A percentile compares a stretch with the other conserved stretches of the same genome.
Conservation (phyloP, 1,140 invertebrate genomes). For the Charaxes varanes region DNA sequence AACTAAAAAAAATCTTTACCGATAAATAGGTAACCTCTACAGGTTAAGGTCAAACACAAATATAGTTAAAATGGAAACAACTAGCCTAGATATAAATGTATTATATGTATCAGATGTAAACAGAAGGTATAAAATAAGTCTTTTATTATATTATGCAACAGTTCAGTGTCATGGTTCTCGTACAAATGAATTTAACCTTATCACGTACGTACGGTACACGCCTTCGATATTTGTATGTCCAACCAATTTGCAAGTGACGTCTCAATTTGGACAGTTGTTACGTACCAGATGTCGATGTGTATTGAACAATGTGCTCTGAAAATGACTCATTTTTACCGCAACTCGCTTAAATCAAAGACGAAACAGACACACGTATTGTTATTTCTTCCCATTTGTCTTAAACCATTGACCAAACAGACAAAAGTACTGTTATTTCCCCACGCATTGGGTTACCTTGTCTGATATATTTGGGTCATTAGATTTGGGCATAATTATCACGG, state of each 20-base stretch:
- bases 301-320: conserved; percentile 56
- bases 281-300: conserved; percentile 30
- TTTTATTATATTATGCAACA: conserved; percentile 26
- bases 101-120: too few species aligned
- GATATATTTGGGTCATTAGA: conserved; percentile 35
- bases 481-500: conserved; percentile 20
- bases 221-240: conserved; percentile 44
- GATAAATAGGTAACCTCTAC: too few species aligned
- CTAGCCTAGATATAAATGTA: too few species aligned
- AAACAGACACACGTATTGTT: conserved; percentile 40
- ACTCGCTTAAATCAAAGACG: conserved; percentile 27
- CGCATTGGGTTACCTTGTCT: conserved; percentile 33
- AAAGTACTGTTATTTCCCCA: conserved; percentile 42
- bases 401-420: too few species aligned
- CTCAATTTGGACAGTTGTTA: conserved; percentile 62
- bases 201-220: conserved; percentile 43
- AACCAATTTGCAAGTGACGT: conserved; percentile 52
- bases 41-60: too few species aligned
- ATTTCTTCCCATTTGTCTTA: conserved; percentile 28
- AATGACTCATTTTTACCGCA: conserved; percentile 58
- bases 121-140: too few species aligned
- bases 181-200: conserved; percentile 45
- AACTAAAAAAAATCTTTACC: too few species aligned
- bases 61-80: too few species aligned
- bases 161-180: conserved; percentile 44